Evolutionary conservation across 2,113 vertebrate species (phyloP).

Genomic region (Percopsis transmontana): DNA sequence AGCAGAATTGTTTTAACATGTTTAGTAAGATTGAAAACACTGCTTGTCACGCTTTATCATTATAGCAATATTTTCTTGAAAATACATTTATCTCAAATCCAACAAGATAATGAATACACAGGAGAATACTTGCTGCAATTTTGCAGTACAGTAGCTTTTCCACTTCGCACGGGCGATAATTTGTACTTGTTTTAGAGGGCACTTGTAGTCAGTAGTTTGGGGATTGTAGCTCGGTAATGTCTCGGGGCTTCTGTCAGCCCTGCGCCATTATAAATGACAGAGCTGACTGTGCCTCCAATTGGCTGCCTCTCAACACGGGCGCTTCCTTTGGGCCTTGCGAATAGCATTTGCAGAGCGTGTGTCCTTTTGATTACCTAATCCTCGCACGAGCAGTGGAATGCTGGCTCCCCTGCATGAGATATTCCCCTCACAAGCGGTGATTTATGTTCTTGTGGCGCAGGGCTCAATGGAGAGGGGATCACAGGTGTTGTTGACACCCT

Average conservation of each 20-base stretch:
- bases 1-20: neutral
- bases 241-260: conserved; percentile 60
- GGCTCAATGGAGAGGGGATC: conserved; percentile 65
- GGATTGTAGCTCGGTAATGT: conserved; percentile 58
- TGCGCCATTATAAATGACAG: conserved; percentile 68
- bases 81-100: conserved; percentile 52
- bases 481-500: conserved; percentile 67
- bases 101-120: conserved; percentile 66
- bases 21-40: conserved; percentile 19
- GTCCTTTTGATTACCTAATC: conserved; percentile 77
- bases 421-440: conserved; percentile 77
- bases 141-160: conserved; percentile 45
- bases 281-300: conserved; percentile 61
- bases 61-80: conserved; percentile 28
- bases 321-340: conserved; percentile 66
- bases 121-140: conserved; percentile 58
- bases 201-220: conserved; percentile 62
- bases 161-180: conserved; percentile 61
- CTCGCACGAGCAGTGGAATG: conserved; percentile 60
- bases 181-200: conserved; percentile 65
- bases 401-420: conserved; percentile 62
- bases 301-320: conserved; percentile 57
- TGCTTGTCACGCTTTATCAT: conserved; percentile 12
- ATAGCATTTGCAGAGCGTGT: conserved; percentile 63
- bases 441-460: conserved; percentile 72